These are phyloP conservation scores for Lepidonotus clava DNA, from an alignment of 2,888 invertebrate species.

Conservation along the genomic window DNA sequence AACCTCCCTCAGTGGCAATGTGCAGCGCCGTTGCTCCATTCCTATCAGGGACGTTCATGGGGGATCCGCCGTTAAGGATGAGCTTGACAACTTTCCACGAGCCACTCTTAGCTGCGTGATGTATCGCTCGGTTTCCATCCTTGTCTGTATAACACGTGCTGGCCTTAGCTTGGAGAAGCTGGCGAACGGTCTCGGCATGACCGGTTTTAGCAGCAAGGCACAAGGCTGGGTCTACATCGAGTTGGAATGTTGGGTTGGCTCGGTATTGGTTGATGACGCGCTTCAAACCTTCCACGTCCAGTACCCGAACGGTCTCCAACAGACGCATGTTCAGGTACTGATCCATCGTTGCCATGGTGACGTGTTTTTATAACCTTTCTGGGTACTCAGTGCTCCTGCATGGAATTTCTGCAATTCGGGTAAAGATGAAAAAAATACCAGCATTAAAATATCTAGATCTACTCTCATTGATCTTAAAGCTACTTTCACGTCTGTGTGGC, in stretches of 20 bases:
- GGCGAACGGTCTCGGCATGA: constrained; percentile 29
- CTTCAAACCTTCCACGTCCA: constrained; percentile 46
- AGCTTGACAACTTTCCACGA: constrained; percentile 57
- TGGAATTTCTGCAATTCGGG: no score
- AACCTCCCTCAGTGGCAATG: constrained; percentile 55
- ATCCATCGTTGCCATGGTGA: constrained; percentile 44
- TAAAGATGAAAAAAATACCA: no score
- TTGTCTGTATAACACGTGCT: constrained; percentile 57
- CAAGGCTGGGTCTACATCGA: constrained; percentile 49
- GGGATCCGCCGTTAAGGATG: constrained; percentile 60
- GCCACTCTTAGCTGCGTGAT: constrained; percentile 66
- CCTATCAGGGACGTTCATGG: constrained; percentile 56
- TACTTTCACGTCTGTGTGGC: no score
- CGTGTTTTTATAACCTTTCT: no score
- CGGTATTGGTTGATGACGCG: constrained; percentile 45
- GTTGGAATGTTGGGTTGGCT: constrained; percentile 36
- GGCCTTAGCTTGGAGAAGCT: constrained; percentile 48
- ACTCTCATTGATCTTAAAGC: no score
- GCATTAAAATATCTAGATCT: no score
- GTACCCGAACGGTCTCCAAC: constrained; percentile 40
- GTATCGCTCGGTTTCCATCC: constrained; percentile 63
- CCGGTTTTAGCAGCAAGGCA: constrained; percentile 44
- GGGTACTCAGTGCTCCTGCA: no score
- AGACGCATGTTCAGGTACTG: constrained; percentile 44
- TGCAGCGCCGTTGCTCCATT: constrained; percentile 59